phyloP scores from a whole-genome alignment of 2,888 invertebrate genomes.

The Sycophila texana region DNA sequence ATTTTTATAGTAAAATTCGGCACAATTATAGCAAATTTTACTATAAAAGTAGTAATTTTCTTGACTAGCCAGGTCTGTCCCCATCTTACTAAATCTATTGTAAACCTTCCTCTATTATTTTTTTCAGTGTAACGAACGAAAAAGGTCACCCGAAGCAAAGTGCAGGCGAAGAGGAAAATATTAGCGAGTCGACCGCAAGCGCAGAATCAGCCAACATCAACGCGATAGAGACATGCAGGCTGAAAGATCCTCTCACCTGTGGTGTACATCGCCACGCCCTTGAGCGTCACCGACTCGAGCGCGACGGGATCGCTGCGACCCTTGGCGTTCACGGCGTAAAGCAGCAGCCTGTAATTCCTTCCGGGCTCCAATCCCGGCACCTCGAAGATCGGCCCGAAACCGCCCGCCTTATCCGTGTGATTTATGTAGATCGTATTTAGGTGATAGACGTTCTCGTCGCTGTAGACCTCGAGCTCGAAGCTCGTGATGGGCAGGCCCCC shows the following conservation, averaged over 20 bases:
- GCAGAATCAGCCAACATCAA: too few relatives aligned
- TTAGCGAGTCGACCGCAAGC: too few relatives aligned
- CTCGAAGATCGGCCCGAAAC: constrained; percentile 80
- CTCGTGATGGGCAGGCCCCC: constrained; percentile 89
- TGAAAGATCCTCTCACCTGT: constrained; percentile 65
- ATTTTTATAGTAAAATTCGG: too few relatives aligned
- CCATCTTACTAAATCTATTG: too few relatives aligned
- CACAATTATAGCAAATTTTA: too few relatives aligned
- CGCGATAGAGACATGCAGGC: too few relatives aligned
- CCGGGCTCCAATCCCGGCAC: constrained; percentile 84
- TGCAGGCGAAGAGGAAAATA: too few relatives aligned
- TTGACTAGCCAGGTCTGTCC: too few relatives aligned
- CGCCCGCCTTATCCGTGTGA: constrained; percentile 65
- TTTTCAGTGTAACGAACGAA: too few relatives aligned
- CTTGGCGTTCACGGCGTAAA: constrained; percentile 92
- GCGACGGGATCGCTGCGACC: constrained; percentile 90
- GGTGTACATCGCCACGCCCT: constrained; percentile 84
- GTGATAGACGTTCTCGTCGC: constrained; percentile 69
- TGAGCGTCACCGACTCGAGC: constrained; percentile 89
- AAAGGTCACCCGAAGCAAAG: not conserved
- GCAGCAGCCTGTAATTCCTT: constrained; percentile 85
- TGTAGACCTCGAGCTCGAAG: constrained; percentile 71
- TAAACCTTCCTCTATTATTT: too few relatives aligned
- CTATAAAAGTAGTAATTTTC: too few relatives aligned
- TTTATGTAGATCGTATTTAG: constrained; percentile 69